A percentile compares a stretch with the other conserved stretches of the same genome.
Conservation (phyloP, 1,140 invertebrate species). For the Drosophila orena region DNA sequence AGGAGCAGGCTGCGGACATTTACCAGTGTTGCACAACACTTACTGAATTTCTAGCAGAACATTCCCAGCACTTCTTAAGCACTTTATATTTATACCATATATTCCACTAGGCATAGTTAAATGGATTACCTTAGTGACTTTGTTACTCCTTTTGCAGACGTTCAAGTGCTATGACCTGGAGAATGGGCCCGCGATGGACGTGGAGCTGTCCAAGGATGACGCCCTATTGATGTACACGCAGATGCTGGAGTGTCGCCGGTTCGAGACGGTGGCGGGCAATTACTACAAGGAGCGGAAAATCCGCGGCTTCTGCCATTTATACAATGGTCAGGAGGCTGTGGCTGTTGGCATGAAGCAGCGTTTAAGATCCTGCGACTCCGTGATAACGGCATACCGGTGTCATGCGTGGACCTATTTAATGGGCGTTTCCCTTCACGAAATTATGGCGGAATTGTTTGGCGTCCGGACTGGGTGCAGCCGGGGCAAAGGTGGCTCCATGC, state of each 20-base stretch:
- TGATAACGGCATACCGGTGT: slow-evolving; percentile 90
- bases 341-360: slow-evolving; percentile 87
- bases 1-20: too few relatives aligned
- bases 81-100: too few relatives aligned
- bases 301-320: slow-evolving; percentile 93
- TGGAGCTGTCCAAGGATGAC: slow-evolving; percentile 87
- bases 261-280: slow-evolving; percentile 90
- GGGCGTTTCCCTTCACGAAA: slow-evolving; percentile 90
- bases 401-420: slow-evolving; percentile 91
- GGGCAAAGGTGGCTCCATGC: slow-evolving; percentile 90
- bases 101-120: not conserved
- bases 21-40: too few relatives aligned
- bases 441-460: slow-evolving; percentile 95
- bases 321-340: slow-evolving; percentile 90
- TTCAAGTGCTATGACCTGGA: slow-evolving; percentile 94
- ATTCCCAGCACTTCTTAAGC: too few relatives aligned
- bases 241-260: slow-evolving; percentile 89
- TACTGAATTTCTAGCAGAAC: too few relatives aligned
- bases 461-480: slow-evolving; percentile 89
- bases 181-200: slow-evolving; percentile 89
- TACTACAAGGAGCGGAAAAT: slow-evolving; percentile 92
- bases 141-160: slow-evolving; percentile 20
- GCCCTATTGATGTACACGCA: slow-evolving; percentile 87
- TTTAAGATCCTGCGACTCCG: slow-evolving; percentile 87
- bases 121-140: not conserved